Evolutionary conservation across 2,888 invertebrate species (phyloP), one percentile per base, ranked within the genome.

Genomic region (Melolontha melolontha): DNA sequence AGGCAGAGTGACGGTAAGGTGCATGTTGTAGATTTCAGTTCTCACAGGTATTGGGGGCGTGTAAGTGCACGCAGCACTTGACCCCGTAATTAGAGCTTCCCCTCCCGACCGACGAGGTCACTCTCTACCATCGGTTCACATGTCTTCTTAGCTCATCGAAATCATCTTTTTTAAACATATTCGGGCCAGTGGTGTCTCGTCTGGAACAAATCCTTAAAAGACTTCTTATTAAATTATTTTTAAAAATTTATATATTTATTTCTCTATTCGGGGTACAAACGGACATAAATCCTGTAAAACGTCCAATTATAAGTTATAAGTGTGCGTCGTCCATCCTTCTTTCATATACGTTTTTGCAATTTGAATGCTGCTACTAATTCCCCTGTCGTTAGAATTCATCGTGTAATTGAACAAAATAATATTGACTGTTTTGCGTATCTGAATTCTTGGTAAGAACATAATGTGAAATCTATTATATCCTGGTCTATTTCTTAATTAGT

Each of bases 1-100:
- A 74, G 74, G 77, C 76, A 76, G 73, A 47, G 34, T 59, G 59
- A 75, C 77, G 76, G 77, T 77, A 79, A 76, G 75, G 77, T 75
- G 75, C 76, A 75, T 66, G 57, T 47, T 49, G 55, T 70, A 70
- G 71, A 73, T 69, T 68, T 67, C 67, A 74, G 75, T 77, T 80
- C 80, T 80, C 80, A 80, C 79, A 79, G 75, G 75, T 69, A 72
- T 74, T 75, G 76, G 77, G 76, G 80, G 80, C 80, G 80, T 79
- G 79, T 74, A 75, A 73, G 73, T 74, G 77, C 80, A 80, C 79
- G 80, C 77, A 76, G 79, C 77, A 78, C 77, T 79, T 80, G 80
- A 80, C 80, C 80, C 78, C 77, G 77, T 80, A 80, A 80, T 80
- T 80, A 80, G 80, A 77, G 79, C 80, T 78, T 75, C 77, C 76